Evolutionary conservation across 2,797 vertebrate genomes (phyloP), one percentile per base, ranked within the genome.

Genomic region (Chrysocyon brachyurus): DNA sequence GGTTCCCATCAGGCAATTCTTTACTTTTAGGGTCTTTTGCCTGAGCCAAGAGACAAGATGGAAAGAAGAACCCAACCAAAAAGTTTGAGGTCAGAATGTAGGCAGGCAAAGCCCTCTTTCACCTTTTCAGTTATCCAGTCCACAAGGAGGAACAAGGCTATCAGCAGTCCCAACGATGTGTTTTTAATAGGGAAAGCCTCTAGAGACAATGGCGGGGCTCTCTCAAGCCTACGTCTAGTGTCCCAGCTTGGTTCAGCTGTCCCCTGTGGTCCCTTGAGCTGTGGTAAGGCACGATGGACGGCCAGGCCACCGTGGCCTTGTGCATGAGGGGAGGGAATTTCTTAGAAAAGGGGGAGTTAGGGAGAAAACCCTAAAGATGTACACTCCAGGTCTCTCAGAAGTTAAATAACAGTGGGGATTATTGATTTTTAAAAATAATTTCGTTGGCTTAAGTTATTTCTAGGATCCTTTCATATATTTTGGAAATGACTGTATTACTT

Each of bases 401-500:
- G 54, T 68, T 93, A 64, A 66, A 63, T 17, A 70, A 12, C 49
- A 49, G 59, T 94, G 12, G 36, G n/a, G 40, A 87, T 68, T 75
- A 75, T 12, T 90, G 77, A 81, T n/a, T 75, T 93, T 63, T 82
- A 59, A 52, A 59, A 63, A 64, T 33, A 33, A 64, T 90, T 85
- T 78, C 84, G 11, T 72, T 63, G 36, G 36, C n/a, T 84, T 81
- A 16, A 85, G 26, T 59, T 75, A 90, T 82, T 94, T 94, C 82
- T 59, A 28, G 21, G 26, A 73, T 0, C 59, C 82, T 87, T 82
- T 81, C 9, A 77, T 54, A 26, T 5, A 31, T 52, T 91, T 91
- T 90, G 81, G 19, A 90, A 87, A 52, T 33, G 4, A 68, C 59
- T 52, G 52, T 36, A 87, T 66, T 94, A 36, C 15, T 96, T 75